Evolutionary conservation across 2,113 vertebrate genomes (phyloP), one percentile per base, ranked within the genome.

Genomic region (Turnix velox): DNA sequence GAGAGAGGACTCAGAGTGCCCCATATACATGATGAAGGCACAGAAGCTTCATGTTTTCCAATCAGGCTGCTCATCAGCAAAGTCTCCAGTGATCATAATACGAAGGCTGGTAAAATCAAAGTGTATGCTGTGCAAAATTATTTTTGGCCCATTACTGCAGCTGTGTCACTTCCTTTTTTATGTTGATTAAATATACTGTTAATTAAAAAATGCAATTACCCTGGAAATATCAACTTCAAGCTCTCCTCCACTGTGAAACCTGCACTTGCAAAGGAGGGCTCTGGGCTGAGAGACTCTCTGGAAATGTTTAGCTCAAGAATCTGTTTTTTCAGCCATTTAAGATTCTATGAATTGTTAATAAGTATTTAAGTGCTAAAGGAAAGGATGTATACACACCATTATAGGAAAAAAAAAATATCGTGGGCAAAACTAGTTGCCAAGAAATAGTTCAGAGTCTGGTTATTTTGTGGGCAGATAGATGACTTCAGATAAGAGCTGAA

Each of bases 281-380:
- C 42, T 58, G 74, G 79, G 85, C 66, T 90, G 59, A 91, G 48
- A 69, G 17, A n/a, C 49, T 37, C 46, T 63, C 23, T 16, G 61
- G 75, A 96, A 95, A 86, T 45, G 66, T 80, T 94, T 79, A 95
- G 48, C 62, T 89, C 54, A 59, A 86, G 49, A 92, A 91, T 84
- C 65, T 92, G 49, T 51, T 88, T 94, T 90, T 84, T 72, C 87
- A 88, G 69, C 24, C 72, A 79, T 81, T 93, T 95, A 63, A 76
- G 84, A 88, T 45, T 67, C 71, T 51, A 86, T 93, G 92, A 95
- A 94, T 89, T 93, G 88, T 93, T 96, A 95, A 96, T 94, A 72
- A 92, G 65, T 85, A 95, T 90, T 89, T 93, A 96, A 92, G n/a
- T 94, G 75, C 78, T 84, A 81, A 88, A 93, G 86, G 89, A 91